Percentiles rank a stretch among this genome's conserved stretches.
These are phyloP conservation scores for Pangasius macronema DNA, from an alignment of 2,797 vertebrate species.

Conservation along the genomic window DNA sequence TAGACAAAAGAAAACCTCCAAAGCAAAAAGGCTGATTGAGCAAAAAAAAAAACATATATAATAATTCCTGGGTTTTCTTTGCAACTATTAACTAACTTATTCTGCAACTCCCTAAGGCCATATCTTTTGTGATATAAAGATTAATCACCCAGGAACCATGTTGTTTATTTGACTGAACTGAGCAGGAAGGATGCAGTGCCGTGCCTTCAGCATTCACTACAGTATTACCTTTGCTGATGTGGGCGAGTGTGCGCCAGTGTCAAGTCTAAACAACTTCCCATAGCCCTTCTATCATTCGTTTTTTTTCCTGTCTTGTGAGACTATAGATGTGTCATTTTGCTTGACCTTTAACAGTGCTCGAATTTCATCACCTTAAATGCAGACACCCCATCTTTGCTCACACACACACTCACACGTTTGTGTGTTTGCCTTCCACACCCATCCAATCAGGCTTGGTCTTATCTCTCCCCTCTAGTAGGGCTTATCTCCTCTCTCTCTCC, in stretches of 20 bases:
- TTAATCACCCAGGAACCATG: background rate
- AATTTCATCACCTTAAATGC: slow-evolving; percentile 64
- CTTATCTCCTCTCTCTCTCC: slow-evolving; percentile 49
- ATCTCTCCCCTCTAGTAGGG: slow-evolving; percentile 47
- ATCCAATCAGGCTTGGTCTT: slow-evolving; percentile 59
- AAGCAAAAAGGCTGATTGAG: background rate
- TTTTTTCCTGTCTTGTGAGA: background rate
- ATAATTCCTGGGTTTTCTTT: background rate
- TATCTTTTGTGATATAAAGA: too few relatives aligned
- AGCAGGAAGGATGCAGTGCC: background rate
- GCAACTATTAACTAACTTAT: background rate
- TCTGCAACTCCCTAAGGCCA: background rate
- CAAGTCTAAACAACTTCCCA: background rate
- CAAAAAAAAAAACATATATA: background rate
- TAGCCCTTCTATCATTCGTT: background rate
- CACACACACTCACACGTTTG: slow-evolving; percentile 42
- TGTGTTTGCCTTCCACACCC: slow-evolving; percentile 41
- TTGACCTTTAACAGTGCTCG: slow-evolving; percentile 61
- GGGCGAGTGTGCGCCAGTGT: background rate
- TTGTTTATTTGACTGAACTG: background rate
- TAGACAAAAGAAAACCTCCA: background rate
- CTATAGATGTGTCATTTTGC: slow-evolving; percentile 17
- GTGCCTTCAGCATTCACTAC: background rate
- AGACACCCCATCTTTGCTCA: slow-evolving; percentile 30
- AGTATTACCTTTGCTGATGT: slow-evolving; percentile 15